These are phyloP conservation scores for Dinocampus coccinellae DNA, from an alignment of 2,888 invertebrate species.

Conservation along the genomic window DNA sequence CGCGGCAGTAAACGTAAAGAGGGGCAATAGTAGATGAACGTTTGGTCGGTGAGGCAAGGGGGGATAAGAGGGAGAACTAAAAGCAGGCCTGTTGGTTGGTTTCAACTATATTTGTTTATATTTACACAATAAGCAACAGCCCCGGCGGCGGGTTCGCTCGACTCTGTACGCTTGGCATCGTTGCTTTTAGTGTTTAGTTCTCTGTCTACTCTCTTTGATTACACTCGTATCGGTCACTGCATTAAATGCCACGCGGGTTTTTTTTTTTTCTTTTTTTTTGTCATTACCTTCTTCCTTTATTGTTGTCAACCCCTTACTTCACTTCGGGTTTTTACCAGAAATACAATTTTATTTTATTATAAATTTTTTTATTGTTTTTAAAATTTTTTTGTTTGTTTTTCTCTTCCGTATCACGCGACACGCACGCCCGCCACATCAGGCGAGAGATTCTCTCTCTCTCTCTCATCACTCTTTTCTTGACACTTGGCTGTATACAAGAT, in stretches of 20 bases:
- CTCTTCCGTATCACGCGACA: neutral
- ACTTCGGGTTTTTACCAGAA: no score
- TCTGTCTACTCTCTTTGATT: conserved; percentile 56
- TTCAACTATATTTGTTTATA: conserved; percentile 70
- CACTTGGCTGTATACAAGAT: no score
- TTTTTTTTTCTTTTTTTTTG: neutral
- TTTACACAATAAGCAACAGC: conserved; percentile 70
- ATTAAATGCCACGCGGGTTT: conserved; percentile 34
- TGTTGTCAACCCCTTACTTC: no score
- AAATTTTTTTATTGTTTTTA: neutral
- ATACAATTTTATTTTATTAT: neutral
- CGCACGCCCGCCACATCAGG: neutral
- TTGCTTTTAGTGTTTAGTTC: conserved; percentile 65
- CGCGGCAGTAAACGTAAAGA: conserved; percentile 32
- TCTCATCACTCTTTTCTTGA: neutral
- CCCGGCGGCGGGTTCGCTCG: conserved; percentile 51
- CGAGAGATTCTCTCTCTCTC: neutral
- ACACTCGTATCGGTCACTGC: conserved; percentile 57
- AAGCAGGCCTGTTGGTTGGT: conserved; percentile 70
- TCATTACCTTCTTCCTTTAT: neutral
- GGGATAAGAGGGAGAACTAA: conserved; percentile 55
- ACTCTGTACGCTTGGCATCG: conserved; percentile 41
- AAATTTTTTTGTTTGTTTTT: neutral
- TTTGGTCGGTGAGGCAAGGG: conserved; percentile 41
- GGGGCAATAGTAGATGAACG: conserved; percentile 44